Conservation (phyloP, 2,797 vertebrate species). For the Manis crassicaudata region DNA sequence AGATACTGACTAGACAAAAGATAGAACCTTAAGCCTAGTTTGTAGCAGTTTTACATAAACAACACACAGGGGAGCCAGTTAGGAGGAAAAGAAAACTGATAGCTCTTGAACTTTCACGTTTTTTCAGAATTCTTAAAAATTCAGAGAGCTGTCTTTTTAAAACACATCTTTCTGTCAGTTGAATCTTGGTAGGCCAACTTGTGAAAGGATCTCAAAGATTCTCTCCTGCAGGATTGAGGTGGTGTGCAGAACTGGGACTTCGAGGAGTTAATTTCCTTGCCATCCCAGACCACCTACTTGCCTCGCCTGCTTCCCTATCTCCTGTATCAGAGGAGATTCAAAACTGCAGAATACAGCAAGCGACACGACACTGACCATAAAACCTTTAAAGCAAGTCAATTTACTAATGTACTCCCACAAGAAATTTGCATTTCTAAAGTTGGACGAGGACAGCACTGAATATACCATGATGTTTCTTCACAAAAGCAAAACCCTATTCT, state of each 20-base stretch:
- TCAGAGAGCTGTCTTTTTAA: not conserved
- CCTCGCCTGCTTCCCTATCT: not conserved
- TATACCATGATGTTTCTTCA: not conserved
- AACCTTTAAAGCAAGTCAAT: not conserved
- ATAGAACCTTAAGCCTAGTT: not conserved
- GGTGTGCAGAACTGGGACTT: too few species aligned
- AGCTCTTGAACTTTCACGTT: not conserved
- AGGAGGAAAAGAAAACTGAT: not conserved
- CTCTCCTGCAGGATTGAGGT: not conserved
- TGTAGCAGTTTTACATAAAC: not conserved
- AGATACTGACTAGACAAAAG: not conserved
- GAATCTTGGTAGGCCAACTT: constrained; percentile 5
- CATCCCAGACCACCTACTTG: not conserved
- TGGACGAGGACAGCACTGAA: not conserved
- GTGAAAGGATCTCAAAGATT: not conserved
- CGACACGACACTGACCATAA: not conserved
- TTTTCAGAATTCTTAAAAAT: constrained; percentile 8
- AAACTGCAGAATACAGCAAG: not conserved
- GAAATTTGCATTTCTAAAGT: not conserved
- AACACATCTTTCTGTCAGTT: not conserved
- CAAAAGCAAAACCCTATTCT: not conserved
- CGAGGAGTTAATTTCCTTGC: not conserved
- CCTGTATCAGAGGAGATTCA: not conserved
- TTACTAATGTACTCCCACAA: not conserved
- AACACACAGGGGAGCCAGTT: not conserved